Evolutionary conservation across 2,797 vertebrate genomes (phyloP).

Genomic region (Pangasius djambal): DNA sequence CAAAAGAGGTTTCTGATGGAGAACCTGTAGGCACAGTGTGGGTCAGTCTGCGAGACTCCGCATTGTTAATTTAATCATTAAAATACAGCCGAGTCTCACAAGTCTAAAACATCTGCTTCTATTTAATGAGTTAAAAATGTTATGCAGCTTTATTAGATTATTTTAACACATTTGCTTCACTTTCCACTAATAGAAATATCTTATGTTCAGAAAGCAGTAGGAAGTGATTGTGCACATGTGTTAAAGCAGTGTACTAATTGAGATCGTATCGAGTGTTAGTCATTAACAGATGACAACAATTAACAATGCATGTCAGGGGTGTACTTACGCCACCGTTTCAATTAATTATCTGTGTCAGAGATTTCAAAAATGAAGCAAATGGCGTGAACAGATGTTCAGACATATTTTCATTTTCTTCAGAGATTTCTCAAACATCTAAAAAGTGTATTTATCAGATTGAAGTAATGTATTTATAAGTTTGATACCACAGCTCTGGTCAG

Average conservation of each 20-base stretch:
- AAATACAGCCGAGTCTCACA: not conserved
- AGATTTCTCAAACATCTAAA: slow-evolving; percentile 5
- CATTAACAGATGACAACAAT: slow-evolving; percentile 30
- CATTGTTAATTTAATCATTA: not conserved
- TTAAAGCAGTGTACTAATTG: slow-evolving; percentile 15
- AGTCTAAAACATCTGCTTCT: not conserved
- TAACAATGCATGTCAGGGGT: slow-evolving; percentile 25
- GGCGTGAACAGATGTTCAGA: slow-evolving; percentile 9
- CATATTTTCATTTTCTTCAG: not conserved
- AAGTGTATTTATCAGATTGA: slow-evolving; percentile 4
- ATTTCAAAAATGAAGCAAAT: slow-evolving; percentile 1
- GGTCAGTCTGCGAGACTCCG: not conserved
- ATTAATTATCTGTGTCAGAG: slow-evolving; percentile 26
- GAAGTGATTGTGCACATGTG: not conserved
- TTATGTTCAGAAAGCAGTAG: slow-evolving; percentile 16
- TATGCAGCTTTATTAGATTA: not conserved
- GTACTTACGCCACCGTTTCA: not conserved
- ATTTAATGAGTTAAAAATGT: not conserved
- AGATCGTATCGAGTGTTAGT: slow-evolving; percentile 20
- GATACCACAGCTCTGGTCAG: not conserved
- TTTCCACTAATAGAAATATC: slow-evolving; percentile 17
- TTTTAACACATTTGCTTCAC: not conserved
- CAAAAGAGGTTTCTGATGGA: not conserved
- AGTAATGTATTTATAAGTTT: not conserved
- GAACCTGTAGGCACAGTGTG: not conserved